Percentiles rank a stretch among this genome's conserved stretches.
phyloP scores from a whole-genome alignment of 2,113 vertebrate genomes.

The Pseudopodoces humilis region DNA sequence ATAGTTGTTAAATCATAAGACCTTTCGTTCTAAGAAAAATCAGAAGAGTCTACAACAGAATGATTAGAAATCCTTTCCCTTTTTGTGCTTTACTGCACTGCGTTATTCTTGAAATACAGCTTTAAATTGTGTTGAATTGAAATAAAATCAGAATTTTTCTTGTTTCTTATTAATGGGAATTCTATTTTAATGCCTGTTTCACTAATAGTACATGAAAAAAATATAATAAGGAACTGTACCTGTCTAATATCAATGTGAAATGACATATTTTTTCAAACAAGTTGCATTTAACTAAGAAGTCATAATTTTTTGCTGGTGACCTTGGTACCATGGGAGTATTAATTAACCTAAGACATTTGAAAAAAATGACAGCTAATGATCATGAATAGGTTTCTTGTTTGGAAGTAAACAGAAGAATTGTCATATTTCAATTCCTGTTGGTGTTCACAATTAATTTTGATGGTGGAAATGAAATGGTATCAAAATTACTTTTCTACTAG shows the following conservation, averaged over 20 bases:
- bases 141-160: background rate
- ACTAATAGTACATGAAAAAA: background rate
- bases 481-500: background rate
- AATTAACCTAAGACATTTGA: background rate
- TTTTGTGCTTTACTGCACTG: background rate
- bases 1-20: background rate
- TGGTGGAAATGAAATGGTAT: background rate
- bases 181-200: background rate
- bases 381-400: background rate
- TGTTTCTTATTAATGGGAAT: background rate
- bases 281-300: background rate
- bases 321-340: background rate
- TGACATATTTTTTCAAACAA: background rate
- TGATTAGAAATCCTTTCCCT: background rate
- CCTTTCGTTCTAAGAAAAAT: background rate
- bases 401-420: background rate
- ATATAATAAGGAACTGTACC: background rate
- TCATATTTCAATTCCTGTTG: background rate
- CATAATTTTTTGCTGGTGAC: background rate
- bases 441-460: background rate
- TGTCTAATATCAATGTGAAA: background rate
- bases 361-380: background rate
- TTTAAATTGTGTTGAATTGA: background rate
- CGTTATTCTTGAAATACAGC: background rate
- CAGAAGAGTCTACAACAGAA: background rate